Percentiles rank a stretch among this genome's conserved stretches.
Conservation (phyloP, 1,140 invertebrate species). For the Drosophila hydei region DNA sequence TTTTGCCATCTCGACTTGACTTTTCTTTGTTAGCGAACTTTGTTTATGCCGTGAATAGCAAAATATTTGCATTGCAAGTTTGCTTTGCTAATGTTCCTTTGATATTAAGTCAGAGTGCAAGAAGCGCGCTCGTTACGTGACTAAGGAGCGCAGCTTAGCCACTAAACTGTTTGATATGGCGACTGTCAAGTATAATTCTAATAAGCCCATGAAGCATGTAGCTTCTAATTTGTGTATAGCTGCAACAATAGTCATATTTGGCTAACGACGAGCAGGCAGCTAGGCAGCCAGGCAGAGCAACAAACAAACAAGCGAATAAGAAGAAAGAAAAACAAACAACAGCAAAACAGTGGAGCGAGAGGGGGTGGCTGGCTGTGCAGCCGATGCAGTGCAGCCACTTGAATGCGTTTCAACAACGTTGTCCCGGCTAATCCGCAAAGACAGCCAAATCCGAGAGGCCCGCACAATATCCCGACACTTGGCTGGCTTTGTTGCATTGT, state of each 20-base stretch:
- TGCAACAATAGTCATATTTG: not conserved
- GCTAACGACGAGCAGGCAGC: not conserved
- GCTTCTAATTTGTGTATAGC: slow-evolving; percentile 5
- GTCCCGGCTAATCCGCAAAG: slow-evolving; percentile 70
- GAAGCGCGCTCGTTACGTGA: too few relatives aligned
- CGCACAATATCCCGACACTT: slow-evolving; percentile 43
- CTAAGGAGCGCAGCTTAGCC: not conserved
- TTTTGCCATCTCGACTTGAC: too few relatives aligned
- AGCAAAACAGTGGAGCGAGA: not conserved
- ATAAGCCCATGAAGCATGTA: slow-evolving; percentile 9
- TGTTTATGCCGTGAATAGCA: too few relatives aligned
- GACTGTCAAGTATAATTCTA: slow-evolving; percentile 25
- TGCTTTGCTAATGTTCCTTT: too few relatives aligned
- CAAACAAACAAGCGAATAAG: slow-evolving; percentile 39
- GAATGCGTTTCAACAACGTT: slow-evolving; percentile 69
- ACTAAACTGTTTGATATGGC: not conserved
- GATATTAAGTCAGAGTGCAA: too few relatives aligned
- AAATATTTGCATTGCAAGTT: too few relatives aligned
- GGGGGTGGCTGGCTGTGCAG: slow-evolving; percentile 5
- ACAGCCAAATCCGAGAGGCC: slow-evolving; percentile 50
- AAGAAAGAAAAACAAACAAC: slow-evolving; percentile 2
- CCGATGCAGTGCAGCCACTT: slow-evolving; percentile 62
- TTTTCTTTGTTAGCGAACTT: too few relatives aligned
- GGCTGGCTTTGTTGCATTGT: slow-evolving; percentile 43
- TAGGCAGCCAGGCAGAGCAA: too few relatives aligned